phyloP scores from a whole-genome alignment of 1,140 invertebrate genomes.

The Zeugodacus cucurbitae region DNA sequence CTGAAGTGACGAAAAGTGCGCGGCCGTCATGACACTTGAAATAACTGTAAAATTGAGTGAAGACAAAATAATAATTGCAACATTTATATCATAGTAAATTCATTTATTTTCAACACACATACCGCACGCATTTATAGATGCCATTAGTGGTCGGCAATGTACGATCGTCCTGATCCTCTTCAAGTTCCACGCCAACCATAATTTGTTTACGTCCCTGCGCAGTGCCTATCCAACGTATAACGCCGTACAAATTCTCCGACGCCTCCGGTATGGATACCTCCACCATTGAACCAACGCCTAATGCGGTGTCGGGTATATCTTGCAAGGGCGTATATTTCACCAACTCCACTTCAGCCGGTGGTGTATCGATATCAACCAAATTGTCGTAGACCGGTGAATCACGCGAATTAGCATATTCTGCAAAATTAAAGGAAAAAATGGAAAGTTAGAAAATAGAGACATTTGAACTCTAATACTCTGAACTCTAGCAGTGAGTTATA shows the following conservation, averaged over 20 bases:
- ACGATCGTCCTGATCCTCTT: conserved; percentile 76
- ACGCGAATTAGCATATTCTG: not conserved
- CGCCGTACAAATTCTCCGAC: conserved; percentile 74
- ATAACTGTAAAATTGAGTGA: conserved; percentile 9
- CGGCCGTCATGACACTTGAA: conserved; percentile 65
- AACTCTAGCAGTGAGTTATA: not conserved
- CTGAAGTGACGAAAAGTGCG: conserved; percentile 81
- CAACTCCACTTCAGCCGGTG: conserved; percentile 41
- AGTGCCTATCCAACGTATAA: conserved; percentile 88
- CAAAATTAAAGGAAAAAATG: not conserved
- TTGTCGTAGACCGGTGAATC: conserved; percentile 25
- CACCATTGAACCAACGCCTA: conserved; percentile 80
- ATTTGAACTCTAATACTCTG: not conserved
- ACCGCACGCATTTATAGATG: conserved; percentile 72
- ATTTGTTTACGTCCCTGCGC: conserved; percentile 57
- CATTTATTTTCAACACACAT: conserved; percentile 21
- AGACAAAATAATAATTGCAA: not conserved
- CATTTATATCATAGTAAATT: not conserved
- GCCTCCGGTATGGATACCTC: conserved; percentile 70
- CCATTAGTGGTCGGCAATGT: conserved; percentile 78
- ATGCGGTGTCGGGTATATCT: conserved; percentile 66
- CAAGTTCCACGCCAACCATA: conserved; percentile 73
- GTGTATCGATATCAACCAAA: conserved; percentile 37
- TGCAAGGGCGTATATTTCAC: conserved; percentile 43
- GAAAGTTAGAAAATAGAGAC: not conserved